Evolutionary conservation across 2,113 vertebrate species (phyloP), one percentile per base, ranked within the genome.

Genomic region (Coregonus clupeaformis): DNA sequence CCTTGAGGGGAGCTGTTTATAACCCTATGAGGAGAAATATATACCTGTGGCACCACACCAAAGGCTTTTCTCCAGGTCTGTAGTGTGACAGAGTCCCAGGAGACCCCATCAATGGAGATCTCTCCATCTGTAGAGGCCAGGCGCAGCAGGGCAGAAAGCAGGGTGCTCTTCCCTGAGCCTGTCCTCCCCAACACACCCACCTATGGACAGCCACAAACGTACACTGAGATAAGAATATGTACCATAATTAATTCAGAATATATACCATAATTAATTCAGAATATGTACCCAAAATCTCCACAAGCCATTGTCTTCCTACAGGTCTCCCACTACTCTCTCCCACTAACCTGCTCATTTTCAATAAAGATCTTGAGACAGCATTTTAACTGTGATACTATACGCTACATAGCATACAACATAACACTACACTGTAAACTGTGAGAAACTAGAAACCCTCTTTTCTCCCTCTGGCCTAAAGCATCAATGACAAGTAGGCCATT

Each of bases 11-110:
- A n/a, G n/a, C n/a, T n/a, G n/a, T n/a, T n/a, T n/a, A n/a, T n/a
- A n/a, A n/a, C n/a, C n/a, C n/a, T n/a, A n/a, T n/a, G n/a, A n/a
- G n/a, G n/a, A n/a, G n/a, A n/a, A 70, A 25, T 49, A 18, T n/a
- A 88, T 90, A 99, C 98, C 96, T 99, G 98, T 3, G 97, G 96
- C 79, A 99, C 94, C 20, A 99, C 97, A 16, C 97, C 97, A 32
- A 99, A 99, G 62, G 97, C 96, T 87, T 95, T 98, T 82, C 98
- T 95, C 98, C 98, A 99, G 2, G 95, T 94, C 75, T 97, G 95
- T 84, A 98, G 89, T 0, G 95, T 88, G 68, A 97, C 90, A 0
- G 91, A 94, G 88, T 91, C 91, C 94, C 96, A 98, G 63, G 97
- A 97, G 29, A 99, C 84, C 1, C 96, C 95, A 29, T 99, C 98